phyloP scores from a whole-genome alignment of 2,113 vertebrate species.

The Cromileptes altivelis region DNA sequence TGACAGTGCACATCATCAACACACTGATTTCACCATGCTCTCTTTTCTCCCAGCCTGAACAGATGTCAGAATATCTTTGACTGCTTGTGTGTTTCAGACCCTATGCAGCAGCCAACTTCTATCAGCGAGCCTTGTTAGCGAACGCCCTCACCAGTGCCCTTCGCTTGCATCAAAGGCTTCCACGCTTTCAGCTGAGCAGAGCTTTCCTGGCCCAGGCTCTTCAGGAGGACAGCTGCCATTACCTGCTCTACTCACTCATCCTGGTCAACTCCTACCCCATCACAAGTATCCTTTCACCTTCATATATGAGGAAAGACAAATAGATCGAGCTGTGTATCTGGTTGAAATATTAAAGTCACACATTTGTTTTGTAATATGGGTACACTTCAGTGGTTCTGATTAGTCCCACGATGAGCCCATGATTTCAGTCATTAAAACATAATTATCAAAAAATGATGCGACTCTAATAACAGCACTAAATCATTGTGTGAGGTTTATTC shows the following conservation, averaged over 20 bases:
- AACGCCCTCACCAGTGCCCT: conserved; percentile 98
- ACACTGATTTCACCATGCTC: background rate
- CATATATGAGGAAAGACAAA: background rate
- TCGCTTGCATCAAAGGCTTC: conserved; percentile 94
- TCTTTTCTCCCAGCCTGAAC: background rate
- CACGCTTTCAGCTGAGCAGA: conserved; percentile 95
- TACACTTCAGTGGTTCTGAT: background rate
- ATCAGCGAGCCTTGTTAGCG: conserved; percentile 96
- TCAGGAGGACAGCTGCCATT: conserved; percentile 98
- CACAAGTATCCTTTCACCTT: conserved; percentile 94
- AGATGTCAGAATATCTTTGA: background rate
- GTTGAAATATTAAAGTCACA: background rate
- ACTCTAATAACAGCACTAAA: background rate
- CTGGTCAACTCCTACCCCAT: conserved; percentile 98
- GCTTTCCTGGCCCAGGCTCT: conserved; percentile 95
- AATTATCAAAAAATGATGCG: too few relatives aligned
- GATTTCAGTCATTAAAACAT: background rate
- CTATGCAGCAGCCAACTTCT: conserved; percentile 96
- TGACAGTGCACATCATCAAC: background rate
- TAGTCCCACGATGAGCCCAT: background rate
- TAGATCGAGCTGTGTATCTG: background rate
- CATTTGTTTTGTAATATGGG: background rate
- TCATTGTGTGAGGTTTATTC: background rate
- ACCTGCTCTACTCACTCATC: conserved; percentile 97
- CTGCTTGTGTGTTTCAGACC: conserved; percentile 86